A percentile compares a stretch with the other conserved stretches of the same genome.
Evolutionary conservation across 2,888 invertebrate species (phyloP).

Genomic region (Pandemis cinnamomeana): DNA sequence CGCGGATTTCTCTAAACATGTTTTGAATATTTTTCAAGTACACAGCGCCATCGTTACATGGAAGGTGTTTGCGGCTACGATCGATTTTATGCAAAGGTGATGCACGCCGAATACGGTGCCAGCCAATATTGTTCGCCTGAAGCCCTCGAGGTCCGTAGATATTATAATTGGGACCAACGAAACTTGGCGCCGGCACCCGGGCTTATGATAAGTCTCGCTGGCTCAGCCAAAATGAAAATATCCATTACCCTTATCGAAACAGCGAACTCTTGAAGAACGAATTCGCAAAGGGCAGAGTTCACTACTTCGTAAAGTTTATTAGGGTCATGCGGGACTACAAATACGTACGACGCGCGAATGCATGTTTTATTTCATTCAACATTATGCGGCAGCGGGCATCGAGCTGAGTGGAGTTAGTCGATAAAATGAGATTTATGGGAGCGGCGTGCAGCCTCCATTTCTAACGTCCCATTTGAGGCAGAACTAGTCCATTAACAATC

Average conservation of each 20-base stretch:
- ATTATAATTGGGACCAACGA: constrained; percentile 35
- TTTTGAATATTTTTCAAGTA: constrained; percentile 21
- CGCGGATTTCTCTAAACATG: constrained; percentile 13
- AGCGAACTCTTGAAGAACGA: constrained; percentile 17
- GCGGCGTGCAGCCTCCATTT: constrained; percentile 36
- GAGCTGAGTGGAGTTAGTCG: constrained; percentile 20
- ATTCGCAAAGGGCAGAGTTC: constrained; percentile 24
- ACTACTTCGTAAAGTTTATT: constrained; percentile 22
- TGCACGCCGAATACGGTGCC: constrained; percentile 48
- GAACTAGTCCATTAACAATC: constrained; percentile 29
- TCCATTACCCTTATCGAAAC: constrained; percentile 20
- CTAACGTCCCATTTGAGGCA: constrained; percentile 32
- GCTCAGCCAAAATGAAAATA: constrained; percentile 28
- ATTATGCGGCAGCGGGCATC: constrained; percentile 16
- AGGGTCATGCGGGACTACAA: constrained; percentile 11
- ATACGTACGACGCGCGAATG: constrained; percentile 22
- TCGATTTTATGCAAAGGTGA: constrained; percentile 58
- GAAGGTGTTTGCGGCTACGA: constrained; percentile 49
- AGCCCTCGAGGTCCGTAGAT: constrained; percentile 20
- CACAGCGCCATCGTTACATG: constrained; percentile 16
- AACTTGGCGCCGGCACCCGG: constrained; percentile 28
- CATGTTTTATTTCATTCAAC: constrained; percentile 32
- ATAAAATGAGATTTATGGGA: constrained; percentile 39
- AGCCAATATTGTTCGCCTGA: constrained; percentile 41
- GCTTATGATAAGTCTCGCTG: constrained; percentile 19